A percentile compares a stretch with the other conserved stretches of the same genome.
These are phyloP conservation scores for Epicauta chinensis DNA, from an alignment of 1,140 invertebrate genomes.

Conservation along the genomic window DNA sequence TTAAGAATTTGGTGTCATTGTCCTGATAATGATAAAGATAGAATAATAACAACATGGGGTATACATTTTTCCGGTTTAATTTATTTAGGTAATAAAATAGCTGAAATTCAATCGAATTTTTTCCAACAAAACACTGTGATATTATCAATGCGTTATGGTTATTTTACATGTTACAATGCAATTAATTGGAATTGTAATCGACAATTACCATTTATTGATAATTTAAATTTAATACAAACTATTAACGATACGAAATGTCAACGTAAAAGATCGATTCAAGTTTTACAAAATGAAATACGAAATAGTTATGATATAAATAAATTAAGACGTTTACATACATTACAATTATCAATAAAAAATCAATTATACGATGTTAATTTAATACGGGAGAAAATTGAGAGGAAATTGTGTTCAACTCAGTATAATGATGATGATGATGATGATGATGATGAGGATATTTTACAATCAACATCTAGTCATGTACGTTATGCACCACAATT, in stretches of 20 bases:
- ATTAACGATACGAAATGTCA: background rate
- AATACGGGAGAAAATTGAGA: conserved; percentile 47
- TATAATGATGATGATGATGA: background rate
- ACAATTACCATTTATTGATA: conserved; percentile 34
- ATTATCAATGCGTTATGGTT: conserved; percentile 82
- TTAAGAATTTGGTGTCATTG: conserved; percentile 52
- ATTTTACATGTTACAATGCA: conserved; percentile 55
- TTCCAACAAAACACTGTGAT: conserved; percentile 75
- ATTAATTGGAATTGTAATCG: conserved; percentile 34
- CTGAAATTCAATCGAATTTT: conserved; percentile 62
- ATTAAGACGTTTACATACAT: conserved; percentile 52
- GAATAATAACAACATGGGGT: conserved; percentile 71
- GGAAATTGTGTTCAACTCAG: background rate
- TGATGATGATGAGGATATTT: background rate
- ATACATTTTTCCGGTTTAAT: conserved; percentile 75
- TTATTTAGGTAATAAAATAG: conserved; percentile 68
- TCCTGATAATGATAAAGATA: conserved; percentile 38
- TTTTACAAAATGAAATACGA: conserved; percentile 51
- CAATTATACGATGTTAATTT: conserved; percentile 48
- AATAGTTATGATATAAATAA: conserved; percentile 70
- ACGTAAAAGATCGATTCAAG: conserved; percentile 40
- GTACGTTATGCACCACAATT: conserved; percentile 41
- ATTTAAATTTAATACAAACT: conserved; percentile 30
- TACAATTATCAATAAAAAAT: conserved; percentile 54
- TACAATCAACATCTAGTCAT: conserved; percentile 15